Evolutionary conservation across 2,888 invertebrate species (phyloP).

Genomic region (Pyrocoelia pectoralis): DNA sequence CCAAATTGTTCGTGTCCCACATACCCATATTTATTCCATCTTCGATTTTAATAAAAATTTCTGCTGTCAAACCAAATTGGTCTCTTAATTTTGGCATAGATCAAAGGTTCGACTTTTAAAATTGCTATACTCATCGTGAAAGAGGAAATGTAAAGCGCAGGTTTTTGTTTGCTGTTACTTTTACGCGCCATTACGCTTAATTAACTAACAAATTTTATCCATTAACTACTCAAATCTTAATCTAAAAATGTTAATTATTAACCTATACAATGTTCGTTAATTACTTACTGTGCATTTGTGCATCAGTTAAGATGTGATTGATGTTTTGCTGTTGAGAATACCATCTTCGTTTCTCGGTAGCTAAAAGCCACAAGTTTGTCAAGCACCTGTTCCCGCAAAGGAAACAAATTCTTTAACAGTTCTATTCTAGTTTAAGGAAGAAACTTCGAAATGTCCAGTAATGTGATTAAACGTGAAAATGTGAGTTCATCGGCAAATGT

Average conservation of each 20-base stretch:
- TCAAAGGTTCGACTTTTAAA: conserved; percentile 2
- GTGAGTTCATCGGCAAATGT: conserved; percentile 69
- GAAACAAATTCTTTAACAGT: neutral
- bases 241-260: conserved; percentile 1
- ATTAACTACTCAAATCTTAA: conserved; percentile 16
- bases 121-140: neutral
- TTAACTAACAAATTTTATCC: conserved; percentile 20
- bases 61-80: neutral
- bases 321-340: too few relatives aligned
- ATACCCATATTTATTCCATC: neutral
- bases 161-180: conserved; percentile 1
- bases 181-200: conserved; percentile 17
- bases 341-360: too few relatives aligned
- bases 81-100: too few relatives aligned
- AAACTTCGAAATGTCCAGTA: conserved; percentile 45
- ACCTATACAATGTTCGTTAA: neutral
- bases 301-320: neutral
- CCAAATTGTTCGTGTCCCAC: neutral
- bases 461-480: conserved; percentile 54
- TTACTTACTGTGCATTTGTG: neutral
- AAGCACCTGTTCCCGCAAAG: conserved; percentile 1
- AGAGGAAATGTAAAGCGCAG: conserved; percentile 5
- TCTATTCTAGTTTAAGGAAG: neutral
- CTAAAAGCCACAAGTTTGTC: neutral
- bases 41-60: neutral